Conservation (phyloP, 1,140 invertebrate species). For the Cherax destructor region DNA sequence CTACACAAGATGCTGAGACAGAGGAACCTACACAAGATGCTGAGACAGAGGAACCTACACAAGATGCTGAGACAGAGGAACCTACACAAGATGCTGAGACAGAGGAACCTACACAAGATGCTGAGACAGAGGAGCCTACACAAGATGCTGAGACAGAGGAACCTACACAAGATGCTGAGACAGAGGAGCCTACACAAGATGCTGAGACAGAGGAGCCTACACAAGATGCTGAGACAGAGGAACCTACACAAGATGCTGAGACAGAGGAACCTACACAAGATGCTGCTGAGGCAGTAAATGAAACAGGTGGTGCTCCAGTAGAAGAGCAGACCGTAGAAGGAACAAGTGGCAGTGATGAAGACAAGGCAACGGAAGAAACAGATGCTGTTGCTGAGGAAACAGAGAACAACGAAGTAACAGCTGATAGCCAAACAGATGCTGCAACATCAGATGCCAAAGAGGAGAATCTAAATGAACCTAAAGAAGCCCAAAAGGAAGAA, state of each 20-base stretch:
- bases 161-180: no score
- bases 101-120: not conserved
- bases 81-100: not conserved
- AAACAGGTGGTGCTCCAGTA: no score
- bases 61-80: not conserved
- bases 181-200: no score
- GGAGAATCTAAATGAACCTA: not conserved
- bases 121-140: not conserved
- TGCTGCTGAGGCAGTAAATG: no score
- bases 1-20: not conserved
- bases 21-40: not conserved
- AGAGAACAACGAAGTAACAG: not conserved
- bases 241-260: not conserved
- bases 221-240: not conserved
- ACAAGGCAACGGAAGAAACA: not conserved
- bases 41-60: no score
- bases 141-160: not conserved
- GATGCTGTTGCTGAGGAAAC: not conserved
- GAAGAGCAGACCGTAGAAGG: no score
- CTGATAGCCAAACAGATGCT: no score
- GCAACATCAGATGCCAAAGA: no score
- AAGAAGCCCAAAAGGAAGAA: constrained; percentile 8
- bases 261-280: not conserved
- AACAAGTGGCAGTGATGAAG: constrained; percentile 8
- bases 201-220: not conserved